Evolutionary conservation across 1,140 invertebrate genomes (phyloP).

Genomic region (Drosophila jambulina): DNA sequence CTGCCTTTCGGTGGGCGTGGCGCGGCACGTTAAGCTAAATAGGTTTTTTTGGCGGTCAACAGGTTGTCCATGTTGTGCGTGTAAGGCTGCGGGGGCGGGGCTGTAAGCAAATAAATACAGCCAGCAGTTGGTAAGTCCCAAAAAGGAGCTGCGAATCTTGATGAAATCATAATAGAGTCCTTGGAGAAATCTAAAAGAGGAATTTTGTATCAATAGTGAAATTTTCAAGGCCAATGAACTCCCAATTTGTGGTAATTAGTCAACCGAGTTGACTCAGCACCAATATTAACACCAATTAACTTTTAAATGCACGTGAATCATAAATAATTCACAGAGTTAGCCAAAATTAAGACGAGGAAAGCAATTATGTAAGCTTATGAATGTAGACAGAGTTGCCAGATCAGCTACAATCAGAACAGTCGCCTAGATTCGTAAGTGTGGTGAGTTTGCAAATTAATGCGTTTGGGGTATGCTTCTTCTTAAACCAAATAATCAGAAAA

Average conservation of each 20-base stretch:
- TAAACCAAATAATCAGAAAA: no score
- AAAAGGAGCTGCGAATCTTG: not conserved
- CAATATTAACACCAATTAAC: not conserved
- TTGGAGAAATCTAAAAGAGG: not conserved
- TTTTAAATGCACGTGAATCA: not conserved
- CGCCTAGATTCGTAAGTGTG: not conserved
- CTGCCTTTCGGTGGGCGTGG: slow-evolving; percentile 36
- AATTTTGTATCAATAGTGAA: not conserved
- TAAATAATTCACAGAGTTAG: not conserved
- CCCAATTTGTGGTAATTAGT: not conserved
- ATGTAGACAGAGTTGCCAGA: not conserved
- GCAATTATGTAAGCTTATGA: not conserved
- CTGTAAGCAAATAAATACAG: slow-evolving; percentile 10
- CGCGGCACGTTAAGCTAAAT: slow-evolving; percentile 38
- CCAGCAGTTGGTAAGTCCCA: not conserved
- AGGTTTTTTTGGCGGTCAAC: slow-evolving; percentile 38
- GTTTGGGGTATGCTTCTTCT: not conserved
- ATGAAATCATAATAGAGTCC: not conserved
- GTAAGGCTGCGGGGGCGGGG: slow-evolving; percentile 34
- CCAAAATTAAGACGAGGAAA: not conserved
- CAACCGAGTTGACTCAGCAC: not conserved
- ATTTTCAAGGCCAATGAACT: not conserved
- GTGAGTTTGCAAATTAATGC: not conserved
- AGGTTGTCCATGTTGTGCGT: slow-evolving; percentile 29
- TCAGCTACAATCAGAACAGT: not conserved